Evolutionary conservation across 2,888 invertebrate species (phyloP), one percentile per base, ranked within the genome.

Genomic region (Coenonympha glycerion): DNA sequence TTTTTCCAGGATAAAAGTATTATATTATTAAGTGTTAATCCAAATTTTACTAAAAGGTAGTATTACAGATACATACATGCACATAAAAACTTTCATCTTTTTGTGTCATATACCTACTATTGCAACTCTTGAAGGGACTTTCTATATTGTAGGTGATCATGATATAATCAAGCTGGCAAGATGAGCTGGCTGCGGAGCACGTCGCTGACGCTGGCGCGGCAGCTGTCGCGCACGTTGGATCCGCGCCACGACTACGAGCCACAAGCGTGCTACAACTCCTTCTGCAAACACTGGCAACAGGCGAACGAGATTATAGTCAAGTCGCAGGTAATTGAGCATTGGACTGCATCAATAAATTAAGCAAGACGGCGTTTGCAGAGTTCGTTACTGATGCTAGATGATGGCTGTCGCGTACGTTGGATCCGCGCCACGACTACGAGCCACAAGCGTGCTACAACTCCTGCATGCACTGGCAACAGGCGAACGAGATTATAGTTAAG

Each of bases 251-350:
- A 92, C 71, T 92, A 92, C 65, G 95, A 96, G 82, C 94, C 95
- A 0, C 92, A 94, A 47, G 97, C 97, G 5, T 96, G 96, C 79
- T 95, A 94, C 71, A 95, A 94, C 76, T 96, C 96, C 68, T 97
- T 97, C 82, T 93, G 93, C 74, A 95, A 95, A 74, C 97, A 97
- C 76, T 97, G 97, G 96, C 94, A 95, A 68, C 97, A 97, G 76
- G 95, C 94, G 1, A 86, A 91, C 66, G 95, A 95, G 60, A 95
- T 97, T 52, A 95, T 97, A 63, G 85, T 90, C 59, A 90, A 92
- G 62, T 92, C 92, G 33, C 90, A 92, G 85, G 92, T 68, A 52
- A 6, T 15, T 15, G 1, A 8, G 3, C 6, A 6, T 15, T 15
- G 2, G 11, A 28, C n/a, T n/a, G n/a, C 28, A 4, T 9, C 24